These are phyloP conservation scores for Clanis bilineata DNA, from an alignment of 2,888 invertebrate species.

Conservation along the genomic window DNA sequence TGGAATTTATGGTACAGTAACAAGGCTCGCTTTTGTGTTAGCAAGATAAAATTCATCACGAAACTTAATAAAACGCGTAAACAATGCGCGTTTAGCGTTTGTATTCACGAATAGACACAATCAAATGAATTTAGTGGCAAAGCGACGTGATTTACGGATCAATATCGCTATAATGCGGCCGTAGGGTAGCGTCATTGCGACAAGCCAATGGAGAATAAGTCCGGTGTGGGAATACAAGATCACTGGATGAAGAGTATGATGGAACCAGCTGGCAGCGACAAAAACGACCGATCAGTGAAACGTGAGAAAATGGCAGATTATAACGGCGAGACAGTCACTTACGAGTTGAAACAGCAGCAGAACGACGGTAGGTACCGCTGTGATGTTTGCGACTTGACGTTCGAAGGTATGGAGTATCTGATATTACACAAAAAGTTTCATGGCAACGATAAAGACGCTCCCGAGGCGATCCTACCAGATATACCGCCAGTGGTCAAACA, in stretches of 20 bases:
- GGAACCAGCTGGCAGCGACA: constrained; percentile 73
- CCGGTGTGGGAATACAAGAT: constrained; percentile 68
- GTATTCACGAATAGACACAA: constrained; percentile 39
- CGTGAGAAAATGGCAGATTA: constrained; percentile 76
- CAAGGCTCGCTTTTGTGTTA: constrained; percentile 81
- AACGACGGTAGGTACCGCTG: constrained; percentile 62
- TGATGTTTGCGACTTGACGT: constrained; percentile 71
- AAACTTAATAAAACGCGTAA: constrained; percentile 69
- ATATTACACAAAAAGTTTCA: constrained; percentile 76
- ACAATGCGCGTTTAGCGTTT: constrained; percentile 64
- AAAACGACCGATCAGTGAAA: constrained; percentile 69
- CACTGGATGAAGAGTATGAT: constrained; percentile 80
- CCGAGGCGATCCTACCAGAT: constrained; percentile 55
- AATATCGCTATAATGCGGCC: constrained; percentile 62
- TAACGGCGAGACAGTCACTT: constrained; percentile 61
- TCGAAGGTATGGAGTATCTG: constrained; percentile 72
- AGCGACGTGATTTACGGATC: constrained; percentile 55
- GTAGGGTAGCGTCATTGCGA: constrained; percentile 42
- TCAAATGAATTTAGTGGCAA: constrained; percentile 46
- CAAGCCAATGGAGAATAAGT: constrained; percentile 71
- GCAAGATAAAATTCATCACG: constrained; percentile 55
- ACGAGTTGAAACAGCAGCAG: constrained; percentile 61
- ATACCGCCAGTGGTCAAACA: constrained; percentile 46
- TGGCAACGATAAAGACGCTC: constrained; percentile 68
- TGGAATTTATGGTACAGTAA: constrained; percentile 81